Evolutionary conservation across 2,888 invertebrate genomes (phyloP).

Genomic region (Diploptera punctata): DNA sequence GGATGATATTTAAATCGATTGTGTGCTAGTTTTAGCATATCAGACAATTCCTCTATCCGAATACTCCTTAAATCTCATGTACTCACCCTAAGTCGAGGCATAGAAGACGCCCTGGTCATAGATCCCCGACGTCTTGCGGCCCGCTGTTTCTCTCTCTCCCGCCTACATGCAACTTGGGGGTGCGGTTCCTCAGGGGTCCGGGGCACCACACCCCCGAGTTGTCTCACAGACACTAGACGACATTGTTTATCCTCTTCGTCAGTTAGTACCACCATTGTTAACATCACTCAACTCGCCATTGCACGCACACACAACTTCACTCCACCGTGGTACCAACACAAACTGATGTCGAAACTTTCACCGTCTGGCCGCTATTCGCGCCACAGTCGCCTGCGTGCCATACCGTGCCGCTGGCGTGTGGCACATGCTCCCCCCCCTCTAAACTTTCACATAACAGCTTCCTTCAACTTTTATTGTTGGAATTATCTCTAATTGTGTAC

Average conservation of each 20-base stretch:
- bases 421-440: background rate
- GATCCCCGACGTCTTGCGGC: constrained; percentile 53
- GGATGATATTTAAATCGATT: too few species aligned
- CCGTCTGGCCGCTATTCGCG: background rate
- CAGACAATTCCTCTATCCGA: too few species aligned
- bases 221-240: constrained; percentile 42
- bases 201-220: constrained; percentile 21
- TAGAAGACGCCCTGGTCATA: constrained; percentile 55
- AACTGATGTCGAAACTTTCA: background rate
- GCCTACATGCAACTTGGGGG: background rate
- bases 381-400: background rate
- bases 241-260: constrained; percentile 44
- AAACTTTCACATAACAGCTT: background rate
- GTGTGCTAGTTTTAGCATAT: too few species aligned
- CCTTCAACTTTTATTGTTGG: background rate
- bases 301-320: constrained; percentile 11
- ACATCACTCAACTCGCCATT: constrained; percentile 42
- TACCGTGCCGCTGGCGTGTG: background rate
- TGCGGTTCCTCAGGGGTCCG: constrained; percentile 10
- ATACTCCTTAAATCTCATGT: too few species aligned
- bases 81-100: constrained; percentile 51
- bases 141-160: constrained; percentile 53
- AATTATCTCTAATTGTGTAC: too few species aligned
- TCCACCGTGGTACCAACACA: background rate
- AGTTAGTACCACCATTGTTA: constrained; percentile 35